Conservation (phyloP, 2,113 vertebrate species). For the Terrapene triunguis region DNA sequence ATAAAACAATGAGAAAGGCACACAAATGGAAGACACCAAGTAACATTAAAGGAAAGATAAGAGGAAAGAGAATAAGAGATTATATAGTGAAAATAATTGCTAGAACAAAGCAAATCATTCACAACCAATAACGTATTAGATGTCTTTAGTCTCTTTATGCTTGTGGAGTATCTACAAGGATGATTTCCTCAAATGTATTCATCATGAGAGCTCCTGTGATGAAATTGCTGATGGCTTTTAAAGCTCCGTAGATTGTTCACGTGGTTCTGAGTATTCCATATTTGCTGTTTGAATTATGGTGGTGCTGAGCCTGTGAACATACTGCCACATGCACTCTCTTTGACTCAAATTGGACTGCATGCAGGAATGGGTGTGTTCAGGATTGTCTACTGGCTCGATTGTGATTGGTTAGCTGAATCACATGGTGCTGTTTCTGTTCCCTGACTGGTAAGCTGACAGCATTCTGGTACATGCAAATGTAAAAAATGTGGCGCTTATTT, state of each 20-base stretch:
- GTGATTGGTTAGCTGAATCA: neutral
- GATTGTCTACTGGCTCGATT: neutral
- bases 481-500: neutral
- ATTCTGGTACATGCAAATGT: neutral
- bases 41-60: conserved; percentile 14
- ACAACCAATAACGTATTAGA: neutral
- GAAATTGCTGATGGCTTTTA: conserved; percentile 27
- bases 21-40: neutral
- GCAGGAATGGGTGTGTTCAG: neutral
- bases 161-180: neutral
- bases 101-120: neutral
- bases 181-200: conserved; percentile 40
- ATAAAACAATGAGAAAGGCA: conserved; percentile 1
- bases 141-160: conserved; percentile 26
- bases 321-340: fast-evolving
- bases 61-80: conserved; percentile 9
- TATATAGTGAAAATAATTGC: conserved; percentile 2
- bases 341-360: neutral
- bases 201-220: conserved; percentile 21
- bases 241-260: neutral
- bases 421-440: neutral
- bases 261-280: neutral
- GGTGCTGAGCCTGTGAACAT: neutral
- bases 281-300: neutral
- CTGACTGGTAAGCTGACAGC: neutral